A percentile compares a stretch with the other conserved stretches of the same genome.
Conservation (phyloP, 1,140 invertebrate species). For the Rhopalosiphum maidis region DNA sequence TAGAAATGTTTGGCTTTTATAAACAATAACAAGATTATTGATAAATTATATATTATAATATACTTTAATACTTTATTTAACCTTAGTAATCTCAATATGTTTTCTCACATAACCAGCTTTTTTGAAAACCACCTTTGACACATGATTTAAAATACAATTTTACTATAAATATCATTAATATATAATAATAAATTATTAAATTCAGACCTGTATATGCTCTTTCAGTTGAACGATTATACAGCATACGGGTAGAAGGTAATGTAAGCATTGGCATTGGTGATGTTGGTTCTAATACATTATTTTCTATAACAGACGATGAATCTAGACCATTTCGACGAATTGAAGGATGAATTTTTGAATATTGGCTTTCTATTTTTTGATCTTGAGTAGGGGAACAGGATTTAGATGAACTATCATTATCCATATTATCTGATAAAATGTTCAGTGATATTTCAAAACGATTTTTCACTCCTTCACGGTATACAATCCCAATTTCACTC, state of each 20-base stretch:
- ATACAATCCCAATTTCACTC: conserved; percentile 36
- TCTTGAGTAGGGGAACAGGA: conserved; percentile 40
- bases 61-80: not conserved
- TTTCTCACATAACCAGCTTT: not conserved
- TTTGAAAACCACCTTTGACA: not conserved
- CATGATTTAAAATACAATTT: not conserved
- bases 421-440: not conserved
- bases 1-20: too few relatives aligned
- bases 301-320: conserved; percentile 29
- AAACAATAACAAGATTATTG: not conserved
- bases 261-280: conserved; percentile 48
- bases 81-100: not conserved
- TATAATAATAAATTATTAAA: not conserved
- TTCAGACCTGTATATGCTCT: conserved; percentile 9
- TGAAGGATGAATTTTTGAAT: conserved; percentile 46
- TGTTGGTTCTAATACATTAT: conserved; percentile 10
- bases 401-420: conserved; percentile 39
- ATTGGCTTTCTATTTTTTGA: conserved; percentile 52
- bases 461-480: conserved; percentile 18
- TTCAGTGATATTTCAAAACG: conserved; percentile 37
- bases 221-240: conserved; percentile 21
- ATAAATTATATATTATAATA: not conserved
- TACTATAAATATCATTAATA: not conserved
- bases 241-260: conserved; percentile 13
- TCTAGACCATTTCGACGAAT: conserved; percentile 41